phyloP scores from a whole-genome alignment of 2,113 vertebrate species.

The Nothobranchius kuhntae region DNA sequence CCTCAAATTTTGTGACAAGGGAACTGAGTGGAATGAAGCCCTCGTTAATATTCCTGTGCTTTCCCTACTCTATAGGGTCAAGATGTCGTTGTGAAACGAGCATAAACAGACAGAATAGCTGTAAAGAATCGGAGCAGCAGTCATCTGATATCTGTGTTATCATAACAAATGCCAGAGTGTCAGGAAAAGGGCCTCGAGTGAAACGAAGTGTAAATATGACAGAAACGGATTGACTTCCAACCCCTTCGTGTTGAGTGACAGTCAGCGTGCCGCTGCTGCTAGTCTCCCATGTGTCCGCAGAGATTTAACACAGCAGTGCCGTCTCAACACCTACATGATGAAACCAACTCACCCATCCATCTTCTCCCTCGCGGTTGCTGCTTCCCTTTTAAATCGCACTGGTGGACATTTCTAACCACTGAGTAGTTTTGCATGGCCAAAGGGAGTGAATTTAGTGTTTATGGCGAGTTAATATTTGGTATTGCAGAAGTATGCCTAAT shows the following conservation, averaged over 20 bases:
- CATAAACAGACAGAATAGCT: not conserved
- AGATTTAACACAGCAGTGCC: slow-evolving; percentile 35
- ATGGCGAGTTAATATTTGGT: slow-evolving; percentile 20
- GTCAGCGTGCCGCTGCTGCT: slow-evolving; percentile 39
- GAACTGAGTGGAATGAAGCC: too few species aligned
- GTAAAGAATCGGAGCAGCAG: slow-evolving; percentile 20
- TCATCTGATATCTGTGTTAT: slow-evolving; percentile 61
- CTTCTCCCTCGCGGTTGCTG: slow-evolving; percentile 9
- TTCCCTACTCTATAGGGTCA: too few species aligned
- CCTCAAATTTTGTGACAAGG: too few species aligned
- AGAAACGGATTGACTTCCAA: slow-evolving; percentile 29
- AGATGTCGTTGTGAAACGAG: too few species aligned
- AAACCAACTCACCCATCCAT: slow-evolving; percentile 24
- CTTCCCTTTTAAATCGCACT: slow-evolving; percentile 2
- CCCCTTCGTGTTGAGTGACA: slow-evolving; percentile 34
- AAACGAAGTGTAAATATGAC: slow-evolving; percentile 52
- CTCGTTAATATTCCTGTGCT: too few species aligned
- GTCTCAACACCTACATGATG: slow-evolving; percentile 46
- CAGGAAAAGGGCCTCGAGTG: slow-evolving; percentile 16
- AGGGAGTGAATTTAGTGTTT: slow-evolving; percentile 10
- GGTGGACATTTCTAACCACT: slow-evolving; percentile 14
- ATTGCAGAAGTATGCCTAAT: slow-evolving; percentile 17
- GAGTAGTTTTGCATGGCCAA: slow-evolving; percentile 22
- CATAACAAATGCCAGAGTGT: slow-evolving; percentile 58
- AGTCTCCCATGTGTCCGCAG: slow-evolving; percentile 47